A percentile compares a stretch with the other conserved stretches of the same genome.
Evolutionary conservation across 2,113 vertebrate genomes (phyloP).

Genomic region (Gavialis gangeticus): DNA sequence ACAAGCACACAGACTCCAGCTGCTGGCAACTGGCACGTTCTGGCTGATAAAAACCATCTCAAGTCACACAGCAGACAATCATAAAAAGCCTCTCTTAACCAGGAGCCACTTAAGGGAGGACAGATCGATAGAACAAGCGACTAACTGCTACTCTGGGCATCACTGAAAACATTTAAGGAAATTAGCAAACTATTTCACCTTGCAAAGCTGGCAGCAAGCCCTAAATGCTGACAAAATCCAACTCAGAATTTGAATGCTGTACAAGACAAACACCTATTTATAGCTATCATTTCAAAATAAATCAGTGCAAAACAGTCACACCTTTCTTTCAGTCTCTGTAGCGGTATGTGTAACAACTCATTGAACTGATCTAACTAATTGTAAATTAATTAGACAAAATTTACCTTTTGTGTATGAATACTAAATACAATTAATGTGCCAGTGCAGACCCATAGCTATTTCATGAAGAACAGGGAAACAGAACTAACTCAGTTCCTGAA

Average conservation of each 20-base stretch:
- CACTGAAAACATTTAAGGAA: conserved; percentile 80
- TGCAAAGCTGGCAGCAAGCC: conserved; percentile 69
- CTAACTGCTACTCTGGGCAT: conserved; percentile 80
- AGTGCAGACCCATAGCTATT: not conserved
- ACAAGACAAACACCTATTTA: conserved; percentile 64
- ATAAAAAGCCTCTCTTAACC: conserved; percentile 79
- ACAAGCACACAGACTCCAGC: conserved; percentile 77
- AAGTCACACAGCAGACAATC: conserved; percentile 78
- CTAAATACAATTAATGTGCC: conserved; percentile 30
- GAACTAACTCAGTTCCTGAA: not conserved
- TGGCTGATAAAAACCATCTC: conserved; percentile 76
- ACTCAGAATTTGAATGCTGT: conserved; percentile 18
- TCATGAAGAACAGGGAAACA: not conserved
- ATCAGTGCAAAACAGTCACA: conserved; percentile 44
- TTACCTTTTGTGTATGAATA: conserved; percentile 22
- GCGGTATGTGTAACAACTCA: not conserved
- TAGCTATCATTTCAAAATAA: conserved; percentile 56
- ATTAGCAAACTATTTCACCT: conserved; percentile 80
- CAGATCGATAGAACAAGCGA: conserved; percentile 75
- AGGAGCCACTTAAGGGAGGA: conserved; percentile 77
- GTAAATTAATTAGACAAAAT: conserved; percentile 46
- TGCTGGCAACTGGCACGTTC: conserved; percentile 75
- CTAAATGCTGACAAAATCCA: conserved; percentile 49
- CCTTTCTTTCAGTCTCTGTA: conserved; percentile 30
- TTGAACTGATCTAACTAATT: conserved; percentile 40